phyloP scores from a whole-genome alignment of 1,140 invertebrate species.

The Lineus longissimus region DNA sequence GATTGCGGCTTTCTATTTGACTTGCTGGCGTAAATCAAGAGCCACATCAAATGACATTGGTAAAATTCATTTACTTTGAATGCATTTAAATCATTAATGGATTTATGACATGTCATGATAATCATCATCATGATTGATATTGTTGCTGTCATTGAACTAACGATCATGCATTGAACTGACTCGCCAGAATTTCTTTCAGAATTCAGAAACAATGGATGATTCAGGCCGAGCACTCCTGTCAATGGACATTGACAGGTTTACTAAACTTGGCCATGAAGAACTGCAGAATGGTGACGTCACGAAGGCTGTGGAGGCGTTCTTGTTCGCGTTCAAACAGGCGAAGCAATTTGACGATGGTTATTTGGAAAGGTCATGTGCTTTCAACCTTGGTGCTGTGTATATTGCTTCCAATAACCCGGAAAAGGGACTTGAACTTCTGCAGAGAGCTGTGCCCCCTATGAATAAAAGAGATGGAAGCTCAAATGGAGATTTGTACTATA shows the following conservation, averaged over 20 bases:
- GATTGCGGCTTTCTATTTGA: too few species aligned
- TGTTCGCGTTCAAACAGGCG: slow-evolving; percentile 23
- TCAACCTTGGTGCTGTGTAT: slow-evolving; percentile 35
- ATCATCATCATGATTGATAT: too few species aligned
- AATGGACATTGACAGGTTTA: slow-evolving; percentile 8
- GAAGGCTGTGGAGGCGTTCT: slow-evolving; percentile 14
- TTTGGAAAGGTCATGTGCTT: slow-evolving; percentile 30
- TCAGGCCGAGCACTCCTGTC: background rate
- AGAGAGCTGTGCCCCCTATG: slow-evolving; percentile 23
- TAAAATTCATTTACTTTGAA: too few species aligned
- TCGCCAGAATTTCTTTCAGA: too few species aligned
- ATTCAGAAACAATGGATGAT: background rate
- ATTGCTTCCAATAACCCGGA: slow-evolving; percentile 22
- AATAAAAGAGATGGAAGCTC: slow-evolving; percentile 20
- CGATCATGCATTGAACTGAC: too few species aligned
- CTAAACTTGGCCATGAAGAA: slow-evolving; percentile 2
- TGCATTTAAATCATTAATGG: too few species aligned
- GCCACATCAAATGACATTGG: too few species aligned
- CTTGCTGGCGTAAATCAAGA: too few species aligned
- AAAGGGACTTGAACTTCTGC: slow-evolving; percentile 23
- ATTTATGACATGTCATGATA: too few species aligned
- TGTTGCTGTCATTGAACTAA: too few species aligned
- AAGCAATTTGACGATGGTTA: slow-evolving; percentile 25
- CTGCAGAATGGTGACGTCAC: slow-evolving; percentile 6
- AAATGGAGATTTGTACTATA: slow-evolving; percentile 35